Conservation (phyloP, 1,140 invertebrate species). For the Drosophila miranda region DNA sequence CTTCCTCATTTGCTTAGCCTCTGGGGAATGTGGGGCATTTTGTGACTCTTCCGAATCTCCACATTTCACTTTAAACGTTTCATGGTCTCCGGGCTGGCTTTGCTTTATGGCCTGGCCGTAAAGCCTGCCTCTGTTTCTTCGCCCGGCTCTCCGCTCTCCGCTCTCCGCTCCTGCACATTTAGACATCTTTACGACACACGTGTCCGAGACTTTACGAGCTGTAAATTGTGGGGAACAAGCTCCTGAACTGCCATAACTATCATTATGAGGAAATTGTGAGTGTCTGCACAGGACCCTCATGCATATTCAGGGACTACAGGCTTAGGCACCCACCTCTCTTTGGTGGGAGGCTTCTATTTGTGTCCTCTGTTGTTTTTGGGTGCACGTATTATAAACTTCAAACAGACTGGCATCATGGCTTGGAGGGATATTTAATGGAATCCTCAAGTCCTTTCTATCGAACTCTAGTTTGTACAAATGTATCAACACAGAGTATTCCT, state of each 20-base stretch:
- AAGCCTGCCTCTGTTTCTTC: constrained; percentile 18
- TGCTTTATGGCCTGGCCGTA: constrained; percentile 58
- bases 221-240: constrained; percentile 62
- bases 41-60: constrained; percentile 10
- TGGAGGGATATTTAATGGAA: constrained; percentile 8
- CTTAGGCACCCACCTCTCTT: constrained; percentile 4
- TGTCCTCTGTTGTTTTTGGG: constrained; percentile 25
- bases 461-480: too few species aligned
- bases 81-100: constrained; percentile 37
- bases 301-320: constrained; percentile 17
- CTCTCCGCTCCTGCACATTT: constrained; percentile 9
- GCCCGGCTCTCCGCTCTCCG: not conserved
- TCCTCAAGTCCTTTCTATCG: too few species aligned
- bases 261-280: constrained; percentile 18
- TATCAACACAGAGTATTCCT: too few species aligned
- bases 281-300: constrained; percentile 15
- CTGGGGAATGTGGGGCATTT: constrained; percentile 5
- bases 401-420: constrained; percentile 2
- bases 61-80: constrained; percentile 56
- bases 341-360: constrained; percentile 12
- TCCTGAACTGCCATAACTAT: constrained; percentile 24
- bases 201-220: constrained; percentile 57
- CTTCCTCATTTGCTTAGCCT: constrained; percentile 35
- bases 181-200: constrained; percentile 35
- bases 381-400: constrained; percentile 4